phyloP scores from a whole-genome alignment of 2,888 invertebrate species.

The Panzeria rudis region DNA sequence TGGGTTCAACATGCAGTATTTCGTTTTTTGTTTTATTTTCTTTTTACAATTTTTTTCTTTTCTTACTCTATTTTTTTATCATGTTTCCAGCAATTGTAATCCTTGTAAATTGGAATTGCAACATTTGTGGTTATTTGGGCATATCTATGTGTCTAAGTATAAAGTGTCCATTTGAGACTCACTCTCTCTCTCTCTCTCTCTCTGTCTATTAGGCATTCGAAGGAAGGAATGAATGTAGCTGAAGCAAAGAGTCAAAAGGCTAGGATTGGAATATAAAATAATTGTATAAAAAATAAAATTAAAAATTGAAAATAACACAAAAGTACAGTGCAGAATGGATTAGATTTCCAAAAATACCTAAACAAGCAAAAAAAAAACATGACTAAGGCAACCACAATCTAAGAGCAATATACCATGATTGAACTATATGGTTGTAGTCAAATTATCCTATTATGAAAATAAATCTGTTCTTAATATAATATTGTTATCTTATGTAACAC shows the following conservation, averaged over 20 bases:
- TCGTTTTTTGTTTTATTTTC: slow-evolving; percentile 7
- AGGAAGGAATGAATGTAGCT: not conserved
- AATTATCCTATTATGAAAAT: too few species aligned
- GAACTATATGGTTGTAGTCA: too few species aligned
- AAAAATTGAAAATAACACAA: not conserved
- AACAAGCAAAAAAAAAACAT: not conserved
- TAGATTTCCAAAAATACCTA: not conserved
- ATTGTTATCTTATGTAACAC: too few species aligned
- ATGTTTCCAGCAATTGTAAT: slow-evolving; percentile 61
- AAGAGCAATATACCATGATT: too few species aligned
- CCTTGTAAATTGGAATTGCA: slow-evolving; percentile 62
- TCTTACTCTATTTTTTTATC: slow-evolving; percentile 53
- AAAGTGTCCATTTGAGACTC: not conserved
- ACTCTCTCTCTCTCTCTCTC: too few species aligned
- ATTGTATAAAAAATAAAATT: not conserved
- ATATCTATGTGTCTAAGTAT: slow-evolving; percentile 19
- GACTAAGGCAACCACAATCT: too few species aligned
- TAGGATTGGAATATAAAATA: slow-evolving; percentile 6
- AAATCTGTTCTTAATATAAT: too few species aligned
- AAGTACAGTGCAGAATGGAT: not conserved
- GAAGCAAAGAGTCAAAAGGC: slow-evolving; percentile 7
- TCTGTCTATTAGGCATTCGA: not conserved
- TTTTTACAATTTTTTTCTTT: not conserved
- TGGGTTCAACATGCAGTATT: slow-evolving; percentile 27
- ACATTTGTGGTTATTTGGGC: slow-evolving; percentile 60